phyloP scores from a whole-genome alignment of 2,888 invertebrate species.

The Creontiades dilutus region DNA sequence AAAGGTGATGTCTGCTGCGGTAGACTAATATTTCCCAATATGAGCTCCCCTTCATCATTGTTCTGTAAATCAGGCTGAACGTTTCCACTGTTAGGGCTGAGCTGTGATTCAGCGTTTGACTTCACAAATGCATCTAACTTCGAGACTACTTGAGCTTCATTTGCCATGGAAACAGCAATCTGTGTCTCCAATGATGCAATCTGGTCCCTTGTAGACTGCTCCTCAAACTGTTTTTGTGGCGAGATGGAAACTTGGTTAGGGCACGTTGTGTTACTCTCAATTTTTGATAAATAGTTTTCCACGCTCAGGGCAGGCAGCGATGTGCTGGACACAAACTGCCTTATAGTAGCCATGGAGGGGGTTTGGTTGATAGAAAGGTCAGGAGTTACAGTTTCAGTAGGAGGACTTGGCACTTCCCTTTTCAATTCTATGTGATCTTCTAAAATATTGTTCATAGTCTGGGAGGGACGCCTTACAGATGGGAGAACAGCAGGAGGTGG shows the following conservation, averaged over 20 bases:
- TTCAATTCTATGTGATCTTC: slow-evolving; percentile 68
- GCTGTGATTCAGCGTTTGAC: slow-evolving; percentile 81
- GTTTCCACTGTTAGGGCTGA: slow-evolving; percentile 76
- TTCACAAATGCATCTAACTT: slow-evolving; percentile 83
- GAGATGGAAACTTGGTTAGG: slow-evolving; percentile 42
- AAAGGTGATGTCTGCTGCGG: slow-evolving; percentile 55
- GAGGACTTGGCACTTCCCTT: slow-evolving; percentile 68
- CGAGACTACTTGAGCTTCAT: slow-evolving; percentile 77
- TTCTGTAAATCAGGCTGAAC: neutral
- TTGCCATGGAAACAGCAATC: slow-evolving; percentile 61
- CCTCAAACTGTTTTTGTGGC: slow-evolving; percentile 23
- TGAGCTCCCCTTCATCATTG: slow-evolving; percentile 17
- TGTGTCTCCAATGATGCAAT: slow-evolving; percentile 43
- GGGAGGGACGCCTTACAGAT: slow-evolving; percentile 68
- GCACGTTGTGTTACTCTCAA: slow-evolving; percentile 66
- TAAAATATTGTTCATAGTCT: slow-evolving; percentile 47
- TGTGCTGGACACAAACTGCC: slow-evolving; percentile 79
- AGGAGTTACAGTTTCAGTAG: slow-evolving; percentile 44
- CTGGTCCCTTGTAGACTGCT: slow-evolving; percentile 28
- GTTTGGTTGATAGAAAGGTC: slow-evolving; percentile 61
- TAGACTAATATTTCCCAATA: slow-evolving; percentile 40
- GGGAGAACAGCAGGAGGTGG: slow-evolving; percentile 70
- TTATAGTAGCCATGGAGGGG: slow-evolving; percentile 81
- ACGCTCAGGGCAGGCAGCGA: slow-evolving; percentile 73
- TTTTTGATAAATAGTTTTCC: slow-evolving; percentile 78